These are phyloP conservation scores for Accipiter virgatus DNA, from an alignment of 2,113 vertebrate genomes.

Conservation along the genomic window DNA sequence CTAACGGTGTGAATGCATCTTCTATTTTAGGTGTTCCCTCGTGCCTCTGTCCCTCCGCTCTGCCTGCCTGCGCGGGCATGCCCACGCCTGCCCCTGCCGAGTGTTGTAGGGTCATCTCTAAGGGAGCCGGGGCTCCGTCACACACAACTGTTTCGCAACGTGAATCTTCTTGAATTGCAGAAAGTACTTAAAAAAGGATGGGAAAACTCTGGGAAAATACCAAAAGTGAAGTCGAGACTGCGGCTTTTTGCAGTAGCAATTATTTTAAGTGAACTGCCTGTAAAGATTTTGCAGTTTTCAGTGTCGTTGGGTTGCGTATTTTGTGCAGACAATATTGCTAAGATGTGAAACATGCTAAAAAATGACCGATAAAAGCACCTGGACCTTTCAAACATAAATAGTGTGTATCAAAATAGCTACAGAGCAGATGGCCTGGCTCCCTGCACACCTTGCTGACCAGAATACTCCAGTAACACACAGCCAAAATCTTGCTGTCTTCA, in stretches of 20 bases:
- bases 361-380: constrained; percentile 1
- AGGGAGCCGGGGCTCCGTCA: not conserved
- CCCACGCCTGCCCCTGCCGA: not conserved
- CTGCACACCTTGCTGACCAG: constrained; percentile 49
- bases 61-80: rapidly evolving
- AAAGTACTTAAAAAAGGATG: not conserved
- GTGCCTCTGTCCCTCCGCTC: not conserved
- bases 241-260: not conserved
- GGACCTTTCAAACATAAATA: constrained; percentile 22
- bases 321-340: not conserved
- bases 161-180: not conserved
- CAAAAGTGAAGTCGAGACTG: not conserved
- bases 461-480: not conserved
- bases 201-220: not conserved
- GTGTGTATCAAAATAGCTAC: not conserved
- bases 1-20: not conserved
- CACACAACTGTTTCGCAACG: rapidly evolving
- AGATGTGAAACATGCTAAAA: not conserved
- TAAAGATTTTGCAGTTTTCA: not conserved
- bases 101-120: not conserved
- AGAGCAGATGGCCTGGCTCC: constrained; percentile 53
- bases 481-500: constrained; percentile 15
- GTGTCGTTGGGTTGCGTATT: not conserved
- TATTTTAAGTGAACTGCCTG: not conserved
- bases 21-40: not conserved